Evolutionary conservation across 2,888 invertebrate species (phyloP).

Genomic region (Oligia strigilis): DNA sequence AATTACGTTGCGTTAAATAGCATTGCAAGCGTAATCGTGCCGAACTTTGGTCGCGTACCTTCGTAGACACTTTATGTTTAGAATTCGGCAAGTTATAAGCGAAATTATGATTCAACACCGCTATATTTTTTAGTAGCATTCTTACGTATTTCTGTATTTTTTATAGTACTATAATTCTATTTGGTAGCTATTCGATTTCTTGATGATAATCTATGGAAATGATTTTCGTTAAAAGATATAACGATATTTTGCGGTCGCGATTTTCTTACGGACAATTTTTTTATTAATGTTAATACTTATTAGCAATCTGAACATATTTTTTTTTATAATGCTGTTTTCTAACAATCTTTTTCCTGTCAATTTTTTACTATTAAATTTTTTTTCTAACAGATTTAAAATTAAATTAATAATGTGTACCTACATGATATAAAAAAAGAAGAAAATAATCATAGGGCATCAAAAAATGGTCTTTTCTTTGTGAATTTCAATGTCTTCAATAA

Average conservation of each 20-base stretch:
- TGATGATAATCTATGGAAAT: conserved; percentile 40
- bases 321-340: not conserved
- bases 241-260: conserved; percentile 4
- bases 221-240: conserved; percentile 17
- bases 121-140: not conserved
- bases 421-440: too few relatives aligned
- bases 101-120: conserved; percentile 15
- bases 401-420: too few relatives aligned
- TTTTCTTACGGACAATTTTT: conserved; percentile 28
- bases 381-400: too few relatives aligned
- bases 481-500: not conserved
- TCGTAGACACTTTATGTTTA: not conserved
- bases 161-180: conserved; percentile 29
- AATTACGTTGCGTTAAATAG: too few relatives aligned
- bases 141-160: not conserved
- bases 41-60: too few relatives aligned
- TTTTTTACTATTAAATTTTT: not conserved
- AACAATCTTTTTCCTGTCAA: not conserved
- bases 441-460: too few relatives aligned
- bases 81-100: conserved; percentile 14
- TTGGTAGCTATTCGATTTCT: conserved; percentile 20
- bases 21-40: too few relatives aligned
- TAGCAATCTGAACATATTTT: conserved; percentile 5
- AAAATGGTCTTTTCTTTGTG: not conserved
- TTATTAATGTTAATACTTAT: conserved; percentile 16